These are phyloP conservation scores for Caranx ignobilis DNA, from an alignment of 2,113 vertebrate species.

Conservation along the genomic window DNA sequence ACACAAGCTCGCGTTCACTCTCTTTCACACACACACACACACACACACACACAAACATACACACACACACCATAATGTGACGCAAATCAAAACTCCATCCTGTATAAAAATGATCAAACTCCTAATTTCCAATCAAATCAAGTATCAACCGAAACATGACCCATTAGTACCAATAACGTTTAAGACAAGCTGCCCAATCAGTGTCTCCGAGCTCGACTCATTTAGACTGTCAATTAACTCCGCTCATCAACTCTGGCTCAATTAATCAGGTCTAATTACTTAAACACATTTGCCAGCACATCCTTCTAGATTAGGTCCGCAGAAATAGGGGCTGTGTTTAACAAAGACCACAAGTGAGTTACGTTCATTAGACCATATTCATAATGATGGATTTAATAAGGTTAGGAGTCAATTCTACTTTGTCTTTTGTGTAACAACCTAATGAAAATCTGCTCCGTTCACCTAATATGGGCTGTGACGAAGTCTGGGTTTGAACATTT, in stretches of 20 bases:
- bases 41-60: not conserved
- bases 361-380: conserved; percentile 58
- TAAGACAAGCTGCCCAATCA: conserved; percentile 34
- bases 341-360: conserved; percentile 57
- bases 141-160: conserved; percentile 57
- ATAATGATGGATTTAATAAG: conserved; percentile 67
- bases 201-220: conserved; percentile 58
- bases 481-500: too few relatives aligned
- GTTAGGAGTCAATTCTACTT: conserved; percentile 53
- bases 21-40: not conserved
- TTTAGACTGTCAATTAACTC: conserved; percentile 76
- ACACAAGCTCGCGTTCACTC: not conserved
- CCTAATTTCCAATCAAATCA: conserved; percentile 34
- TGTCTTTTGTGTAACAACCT: conserved; percentile 32
- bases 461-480: not conserved
- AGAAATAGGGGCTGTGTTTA: conserved; percentile 59
- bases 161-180: conserved; percentile 38
- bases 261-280: conserved; percentile 79
- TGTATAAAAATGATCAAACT: not conserved
- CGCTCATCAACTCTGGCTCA: conserved; percentile 66
- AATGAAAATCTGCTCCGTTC: conserved; percentile 18
- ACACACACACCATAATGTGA: conserved; percentile 1
- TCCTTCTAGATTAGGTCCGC: conserved; percentile 66
- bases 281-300: conserved; percentile 70
- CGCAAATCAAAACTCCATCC: not conserved